Base-by-base conservation (phyloP, 2,888 invertebrate species). In the Galeruca laticollis region DNA sequence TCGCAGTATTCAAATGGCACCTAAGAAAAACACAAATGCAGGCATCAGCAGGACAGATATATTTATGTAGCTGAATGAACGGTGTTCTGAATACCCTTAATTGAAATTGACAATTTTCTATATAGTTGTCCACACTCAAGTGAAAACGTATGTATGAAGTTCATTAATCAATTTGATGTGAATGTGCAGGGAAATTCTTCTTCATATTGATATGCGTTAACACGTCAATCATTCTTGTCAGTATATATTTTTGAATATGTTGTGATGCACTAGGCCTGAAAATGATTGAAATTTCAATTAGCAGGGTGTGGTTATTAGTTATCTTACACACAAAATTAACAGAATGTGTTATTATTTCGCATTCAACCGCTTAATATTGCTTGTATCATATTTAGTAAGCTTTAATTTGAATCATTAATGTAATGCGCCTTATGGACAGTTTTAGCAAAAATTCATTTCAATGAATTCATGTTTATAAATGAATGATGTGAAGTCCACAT, bases 91-190 rank as follows among this genome's bases (percentile, higher is more conserved):
- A 26, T 64, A 35, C 62, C 69, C 71, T 71, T 69, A 62, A 73
- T 73, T 71, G 71, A 71, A 69, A 69, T 60, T 54, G 57, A 57
- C 70, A 68, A 71, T 73, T 71, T 71, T 73, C 68, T 68, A 73
- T 73, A 65, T 60, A 69, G 69, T 68, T 73, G 47, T 68, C 68
- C 60, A 15, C 59, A 49, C 57, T 64, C 51, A 56, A 73, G 70
- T 70, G 68, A 73, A 70, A 70, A 60, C 68, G 63, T 64, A 66
- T 70, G 63, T 70, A 54, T 60, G 60, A 20, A 54, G 63, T 49
- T 59, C 68, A 70, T 73, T 73, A 73, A 73, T 73, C 73, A 73
- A 67, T 70, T 70, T 66, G 56, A 47, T 9, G 33, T 57, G 56
- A 57, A 57, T 33, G 33, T 33, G 56, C n/a, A 57, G 35, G 18